Evolutionary conservation across 2,888 invertebrate species (phyloP).

Genomic region (Ametastegia equiseti): DNA sequence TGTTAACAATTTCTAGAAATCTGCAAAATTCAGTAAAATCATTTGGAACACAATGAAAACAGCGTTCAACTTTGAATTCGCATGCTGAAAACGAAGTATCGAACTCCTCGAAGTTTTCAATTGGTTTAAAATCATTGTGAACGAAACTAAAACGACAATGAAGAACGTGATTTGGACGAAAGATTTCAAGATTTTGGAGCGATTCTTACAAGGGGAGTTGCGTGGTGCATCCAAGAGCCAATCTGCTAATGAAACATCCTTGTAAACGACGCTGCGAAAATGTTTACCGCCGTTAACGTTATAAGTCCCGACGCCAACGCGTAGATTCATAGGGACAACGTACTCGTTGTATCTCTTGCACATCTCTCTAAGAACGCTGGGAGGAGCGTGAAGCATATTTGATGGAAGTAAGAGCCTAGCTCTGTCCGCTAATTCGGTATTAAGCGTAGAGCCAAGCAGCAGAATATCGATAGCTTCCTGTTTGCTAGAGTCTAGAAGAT

Average conservation of each 20-base stretch:
- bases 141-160: no score
- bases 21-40: no score
- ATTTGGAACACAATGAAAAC: no score
- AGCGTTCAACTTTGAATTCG: no score
- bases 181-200: background rate
- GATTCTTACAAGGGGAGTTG: conserved; percentile 66
- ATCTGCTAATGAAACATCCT: conserved; percentile 90
- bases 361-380: conserved; percentile 90
- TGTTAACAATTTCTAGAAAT: no score
- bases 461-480: conserved; percentile 99
- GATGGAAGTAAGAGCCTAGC: conserved; percentile 92
- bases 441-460: conserved; percentile 93
- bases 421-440: conserved; percentile 94
- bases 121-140: no score
- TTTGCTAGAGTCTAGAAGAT: conserved; percentile 95
- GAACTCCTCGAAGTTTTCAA: no score
- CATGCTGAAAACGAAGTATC: no score
- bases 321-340: conserved; percentile 83
- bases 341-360: conserved; percentile 90
- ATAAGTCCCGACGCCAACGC: conserved; percentile 96
- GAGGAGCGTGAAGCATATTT: conserved; percentile 92
- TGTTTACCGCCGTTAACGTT: conserved; percentile 99
- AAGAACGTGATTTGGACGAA: no score
- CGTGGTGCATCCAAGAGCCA: conserved; percentile 91
- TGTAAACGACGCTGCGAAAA: conserved; percentile 96